Evolutionary conservation across 2,797 vertebrate genomes (phyloP), one percentile per base, ranked within the genome.

Genomic region (Syngnathus acus): DNA sequence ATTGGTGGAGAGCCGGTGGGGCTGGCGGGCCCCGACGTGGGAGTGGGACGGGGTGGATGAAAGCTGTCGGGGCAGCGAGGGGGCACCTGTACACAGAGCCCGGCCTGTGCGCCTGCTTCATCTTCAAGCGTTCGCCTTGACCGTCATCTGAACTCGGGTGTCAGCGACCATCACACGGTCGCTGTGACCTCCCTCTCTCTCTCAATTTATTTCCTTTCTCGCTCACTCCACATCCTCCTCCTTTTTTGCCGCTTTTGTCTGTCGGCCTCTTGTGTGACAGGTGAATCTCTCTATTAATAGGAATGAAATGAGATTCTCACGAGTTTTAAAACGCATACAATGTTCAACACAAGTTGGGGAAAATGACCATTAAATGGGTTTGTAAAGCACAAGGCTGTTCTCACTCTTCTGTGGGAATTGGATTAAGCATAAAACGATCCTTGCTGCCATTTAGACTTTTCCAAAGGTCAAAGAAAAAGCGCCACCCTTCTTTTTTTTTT

Each of bases 71-170:
- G 89, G 90, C 91, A 88, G 88, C 76, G 77, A 93, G 89, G 87
- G 91, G 91, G 92, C 92, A 93, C 93, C 93, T 92, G 89, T 91
- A 90, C 91, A 94, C 93, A 94, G 92, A 94, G 92, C 92, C 91
- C 89, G 91, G 91, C 91, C 93, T 94, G 93, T 92, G 79, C 85
- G 91, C 89, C 90, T 91, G 90, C 90, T 94, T 92, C 91, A 86
- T 90, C 87, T 92, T 93, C 88, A 92, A 93, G 90, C 86, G 90
- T 85, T 89, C 92, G 91, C 92, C 89, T 92, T 93, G 93, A 94
- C 93, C 91, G 89, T 81, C 78, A 82, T 79, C 86, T 91, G 90
- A 91, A 91, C 90, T 84, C 86, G 81, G 37, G 80, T 90, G 90
- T 91, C 89, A 89, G 87, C 84, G 84, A 89, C 88, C 88, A 89